These are phyloP conservation scores for Spinus olivaceus DNA, from an alignment of 2,797 vertebrate genomes.

Conservation along the genomic window DNA sequence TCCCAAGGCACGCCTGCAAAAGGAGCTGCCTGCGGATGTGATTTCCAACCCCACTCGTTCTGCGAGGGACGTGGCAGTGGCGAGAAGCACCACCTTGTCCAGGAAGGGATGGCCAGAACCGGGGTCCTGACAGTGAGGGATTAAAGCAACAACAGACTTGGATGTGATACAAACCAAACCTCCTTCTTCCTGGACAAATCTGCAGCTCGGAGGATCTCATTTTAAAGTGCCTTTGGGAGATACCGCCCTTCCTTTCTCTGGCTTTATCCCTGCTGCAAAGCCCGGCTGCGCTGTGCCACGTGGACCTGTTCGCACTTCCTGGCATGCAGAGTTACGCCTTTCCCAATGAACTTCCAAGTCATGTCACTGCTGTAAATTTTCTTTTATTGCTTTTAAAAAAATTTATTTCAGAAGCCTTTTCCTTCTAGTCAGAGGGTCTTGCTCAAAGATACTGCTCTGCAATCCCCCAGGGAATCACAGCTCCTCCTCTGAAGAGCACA, in stretches of 20 bases:
- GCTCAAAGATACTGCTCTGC: background rate
- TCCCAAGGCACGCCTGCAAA: background rate
- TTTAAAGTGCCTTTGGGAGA: constrained; percentile 8
- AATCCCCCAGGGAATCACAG: background rate
- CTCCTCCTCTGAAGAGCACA: background rate
- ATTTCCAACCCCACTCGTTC: background rate
- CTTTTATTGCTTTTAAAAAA: constrained; percentile 4
- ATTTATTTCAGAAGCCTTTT: background rate
- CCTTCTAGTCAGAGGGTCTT: background rate
- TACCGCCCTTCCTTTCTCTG: constrained; percentile 28
- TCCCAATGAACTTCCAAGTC: background rate
- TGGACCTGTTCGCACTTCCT: background rate
- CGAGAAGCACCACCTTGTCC: background rate
- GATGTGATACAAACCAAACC: constrained; percentile 41
- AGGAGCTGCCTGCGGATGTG: background rate
- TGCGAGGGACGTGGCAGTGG: accelerated
- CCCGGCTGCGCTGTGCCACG: accelerated
- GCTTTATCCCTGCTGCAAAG: background rate
- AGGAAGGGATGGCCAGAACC: background rate
- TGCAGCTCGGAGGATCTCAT: background rate
- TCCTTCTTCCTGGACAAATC: constrained; percentile 25
- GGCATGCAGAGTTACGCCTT: background rate
- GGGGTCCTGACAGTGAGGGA: background rate
- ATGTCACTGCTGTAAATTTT: background rate
- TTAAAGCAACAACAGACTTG: background rate